A percentile compares a stretch with the other conserved stretches of the same genome.
phyloP scores from a whole-genome alignment of 2,797 vertebrate species.

The Gymnocypris eckloni region DNA sequence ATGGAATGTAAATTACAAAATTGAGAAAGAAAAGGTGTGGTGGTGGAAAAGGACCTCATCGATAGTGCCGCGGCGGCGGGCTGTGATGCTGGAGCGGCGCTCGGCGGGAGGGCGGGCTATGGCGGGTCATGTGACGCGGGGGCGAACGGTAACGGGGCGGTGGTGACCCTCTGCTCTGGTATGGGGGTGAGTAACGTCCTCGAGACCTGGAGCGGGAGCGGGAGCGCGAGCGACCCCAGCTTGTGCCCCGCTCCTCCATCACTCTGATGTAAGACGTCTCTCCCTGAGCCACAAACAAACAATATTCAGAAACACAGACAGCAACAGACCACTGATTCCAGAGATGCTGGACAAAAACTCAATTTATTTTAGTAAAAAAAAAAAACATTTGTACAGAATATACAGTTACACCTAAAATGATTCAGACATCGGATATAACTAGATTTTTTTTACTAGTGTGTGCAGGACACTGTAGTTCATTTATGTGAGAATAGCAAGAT shows the following conservation, averaged over 20 bases:
- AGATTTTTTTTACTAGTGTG: too few relatives aligned
- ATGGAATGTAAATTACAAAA: constrained; percentile 79
- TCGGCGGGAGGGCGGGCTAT: constrained; percentile 80
- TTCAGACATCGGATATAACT: too few relatives aligned
- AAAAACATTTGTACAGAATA: too few relatives aligned
- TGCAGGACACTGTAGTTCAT: too few relatives aligned
- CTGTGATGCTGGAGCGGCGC: constrained; percentile 73
- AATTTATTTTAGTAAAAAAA: too few relatives aligned
- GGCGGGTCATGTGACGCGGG: constrained; percentile 82
- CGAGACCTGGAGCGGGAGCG: constrained; percentile 88
- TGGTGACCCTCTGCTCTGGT: constrained; percentile 88
- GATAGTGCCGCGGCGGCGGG: constrained; percentile 81
- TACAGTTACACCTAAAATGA: too few relatives aligned
- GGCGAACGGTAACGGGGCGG: constrained; percentile 87
- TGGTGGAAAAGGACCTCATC: constrained; percentile 64
- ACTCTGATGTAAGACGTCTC: constrained; percentile 90
- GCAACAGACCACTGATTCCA: not conserved
- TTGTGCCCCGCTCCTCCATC: constrained; percentile 86
- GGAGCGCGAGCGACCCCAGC: constrained; percentile 86
- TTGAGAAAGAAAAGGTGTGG: constrained; percentile 50
- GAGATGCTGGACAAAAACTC: not conserved
- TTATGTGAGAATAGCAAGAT: too few relatives aligned
- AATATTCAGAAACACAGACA: not conserved
- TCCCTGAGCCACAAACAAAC: constrained; percentile 71
- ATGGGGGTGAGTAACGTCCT: constrained; percentile 89